Percentiles rank a stretch among this genome's conserved stretches.
Conservation (phyloP, 2,797 vertebrate genomes). For the Hozukius guyotensis region DNA sequence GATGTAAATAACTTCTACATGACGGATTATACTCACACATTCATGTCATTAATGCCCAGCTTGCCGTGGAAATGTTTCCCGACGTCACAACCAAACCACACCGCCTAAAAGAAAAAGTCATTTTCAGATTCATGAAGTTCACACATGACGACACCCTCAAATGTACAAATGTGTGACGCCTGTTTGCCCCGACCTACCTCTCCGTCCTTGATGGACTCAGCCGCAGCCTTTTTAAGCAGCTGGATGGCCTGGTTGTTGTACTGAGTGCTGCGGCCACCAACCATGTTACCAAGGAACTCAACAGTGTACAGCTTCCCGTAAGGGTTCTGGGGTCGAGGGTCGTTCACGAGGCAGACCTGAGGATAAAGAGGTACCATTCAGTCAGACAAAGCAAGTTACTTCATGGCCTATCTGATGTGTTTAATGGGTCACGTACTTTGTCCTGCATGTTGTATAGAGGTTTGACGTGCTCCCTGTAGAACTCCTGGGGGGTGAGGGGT, state of each 20-base stretch:
- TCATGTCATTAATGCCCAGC: constrained; percentile 96
- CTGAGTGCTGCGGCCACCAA: constrained; percentile 88
- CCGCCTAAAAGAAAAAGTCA: constrained; percentile 83
- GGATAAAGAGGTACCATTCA: neutral
- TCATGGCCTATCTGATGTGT: neutral
- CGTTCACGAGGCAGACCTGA: constrained; percentile 96
- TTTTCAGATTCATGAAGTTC: neutral
- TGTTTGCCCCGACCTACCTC: constrained; percentile 82
- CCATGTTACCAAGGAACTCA: constrained; percentile 95
- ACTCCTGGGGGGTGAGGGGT: constrained; percentile 90
- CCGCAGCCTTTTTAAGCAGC: constrained; percentile 90
- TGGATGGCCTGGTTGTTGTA: constrained; percentile 97
- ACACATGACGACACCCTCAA: neutral
- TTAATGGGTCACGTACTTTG: constrained; percentile 84
- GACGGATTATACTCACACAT: constrained; percentile 88
- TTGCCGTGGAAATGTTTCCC: constrained; percentile 97
- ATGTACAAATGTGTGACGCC: neutral
- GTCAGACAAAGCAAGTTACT: neutral
- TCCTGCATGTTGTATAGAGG: constrained; percentile 95
- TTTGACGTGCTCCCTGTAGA: constrained; percentile 95
- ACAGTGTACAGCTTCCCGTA: constrained; percentile 94
- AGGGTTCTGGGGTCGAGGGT: constrained; percentile 93
- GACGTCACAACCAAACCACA: constrained; percentile 98
- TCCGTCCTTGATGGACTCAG: constrained; percentile 93
- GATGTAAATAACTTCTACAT: neutral